phyloP scores from a whole-genome alignment of 2,888 invertebrate genomes.

The Allygus modestus region DNA sequence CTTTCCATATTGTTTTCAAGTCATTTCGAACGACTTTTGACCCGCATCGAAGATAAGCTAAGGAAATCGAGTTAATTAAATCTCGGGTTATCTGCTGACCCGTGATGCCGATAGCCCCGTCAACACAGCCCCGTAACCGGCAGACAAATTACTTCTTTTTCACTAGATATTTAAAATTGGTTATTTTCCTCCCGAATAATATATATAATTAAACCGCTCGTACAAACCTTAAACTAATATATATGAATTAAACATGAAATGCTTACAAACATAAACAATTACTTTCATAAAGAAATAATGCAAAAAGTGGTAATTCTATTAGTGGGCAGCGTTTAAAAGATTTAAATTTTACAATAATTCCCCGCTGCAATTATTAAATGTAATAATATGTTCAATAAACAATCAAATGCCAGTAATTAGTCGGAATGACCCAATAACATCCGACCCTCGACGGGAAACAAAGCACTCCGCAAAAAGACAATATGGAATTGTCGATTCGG shows the following conservation, averaged over 20 bases:
- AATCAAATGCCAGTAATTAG: neutral
- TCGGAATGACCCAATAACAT: neutral
- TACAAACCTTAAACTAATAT: no score
- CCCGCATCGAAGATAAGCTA: slow-evolving; percentile 6
- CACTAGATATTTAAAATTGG: neutral
- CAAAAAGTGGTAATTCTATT: no score
- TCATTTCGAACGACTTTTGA: slow-evolving; percentile 30
- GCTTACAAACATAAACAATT: no score
- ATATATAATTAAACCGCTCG: no score
- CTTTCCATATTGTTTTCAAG: slow-evolving; percentile 34
- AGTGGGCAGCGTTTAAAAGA: no score
- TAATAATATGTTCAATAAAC: no score
- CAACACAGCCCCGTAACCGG: slow-evolving; percentile 12
- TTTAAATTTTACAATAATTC: no score
- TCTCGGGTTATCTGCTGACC: slow-evolving; percentile 34
- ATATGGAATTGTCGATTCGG: neutral
- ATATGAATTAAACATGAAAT: no score
- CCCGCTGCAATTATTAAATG: no score
- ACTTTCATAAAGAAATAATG: no score
- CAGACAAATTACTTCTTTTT: slow-evolving; percentile 49
- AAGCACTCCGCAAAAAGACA: neutral
- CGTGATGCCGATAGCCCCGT: slow-evolving; percentile 40
- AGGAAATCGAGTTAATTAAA: slow-evolving; percentile 52
- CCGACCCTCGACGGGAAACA: neutral
- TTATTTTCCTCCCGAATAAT: no score